Evolutionary conservation across 2,113 vertebrate species (phyloP).

Genomic region (Damaliscus lunatus): DNA sequence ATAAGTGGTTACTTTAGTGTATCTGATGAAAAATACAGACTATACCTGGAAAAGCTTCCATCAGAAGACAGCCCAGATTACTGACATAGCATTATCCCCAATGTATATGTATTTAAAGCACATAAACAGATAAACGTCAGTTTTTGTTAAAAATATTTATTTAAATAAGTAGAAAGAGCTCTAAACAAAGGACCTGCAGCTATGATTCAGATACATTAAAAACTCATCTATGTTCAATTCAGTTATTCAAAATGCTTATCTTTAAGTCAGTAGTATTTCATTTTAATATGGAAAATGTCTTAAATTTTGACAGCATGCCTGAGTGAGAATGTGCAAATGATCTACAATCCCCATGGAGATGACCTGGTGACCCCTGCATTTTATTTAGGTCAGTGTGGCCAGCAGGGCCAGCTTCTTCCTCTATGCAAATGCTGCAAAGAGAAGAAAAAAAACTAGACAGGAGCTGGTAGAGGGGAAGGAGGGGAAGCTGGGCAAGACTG

Average conservation of each 20-base stretch:
- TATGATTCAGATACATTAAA: not conserved
- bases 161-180: not conserved
- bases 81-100: not conserved
- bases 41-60: not conserved
- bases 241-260: not conserved
- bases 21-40: not conserved
- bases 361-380: not conserved
- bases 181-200: not conserved
- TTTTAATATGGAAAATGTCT: slow-evolving; percentile 33
- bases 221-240: not conserved
- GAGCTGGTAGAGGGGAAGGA: not conserved
- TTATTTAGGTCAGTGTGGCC: not conserved
- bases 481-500: not conserved
- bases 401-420: not conserved
- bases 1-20: not conserved
- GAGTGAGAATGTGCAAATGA: slow-evolving; percentile 1
- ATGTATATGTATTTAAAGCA: not conserved
- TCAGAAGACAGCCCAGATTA: not conserved
- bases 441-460: not conserved
- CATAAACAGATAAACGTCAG: not conserved
- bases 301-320: slow-evolving; percentile 11
- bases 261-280: not conserved
- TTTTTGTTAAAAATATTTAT: slow-evolving; percentile 4
- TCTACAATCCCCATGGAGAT: not conserved
- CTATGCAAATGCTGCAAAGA: not conserved